Conservation (phyloP, 2,888 invertebrate species). For the Gasteruption jaculator region DNA sequence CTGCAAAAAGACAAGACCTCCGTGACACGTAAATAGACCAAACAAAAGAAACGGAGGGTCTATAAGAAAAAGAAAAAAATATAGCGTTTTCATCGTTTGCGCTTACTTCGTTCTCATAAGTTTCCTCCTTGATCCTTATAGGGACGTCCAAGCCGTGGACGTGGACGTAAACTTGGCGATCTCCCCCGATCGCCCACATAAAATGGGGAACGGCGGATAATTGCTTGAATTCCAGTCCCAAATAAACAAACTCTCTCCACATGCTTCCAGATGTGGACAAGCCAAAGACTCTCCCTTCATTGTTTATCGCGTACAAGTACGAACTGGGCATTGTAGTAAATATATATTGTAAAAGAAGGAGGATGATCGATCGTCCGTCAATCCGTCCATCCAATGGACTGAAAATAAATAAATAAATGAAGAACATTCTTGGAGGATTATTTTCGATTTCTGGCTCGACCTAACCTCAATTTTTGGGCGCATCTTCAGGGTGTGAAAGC, state of each 20-base stretch:
- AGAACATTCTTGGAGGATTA: too few relatives aligned
- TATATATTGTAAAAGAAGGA: too few relatives aligned
- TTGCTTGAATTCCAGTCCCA: slow-evolving; percentile 85
- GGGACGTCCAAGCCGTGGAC: slow-evolving; percentile 87
- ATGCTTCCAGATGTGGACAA: slow-evolving; percentile 75
- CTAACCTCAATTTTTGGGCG: too few relatives aligned
- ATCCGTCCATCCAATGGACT: too few relatives aligned
- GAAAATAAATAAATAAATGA: too few relatives aligned
- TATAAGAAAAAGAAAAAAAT: too few relatives aligned
- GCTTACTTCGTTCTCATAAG: slow-evolving; percentile 82
- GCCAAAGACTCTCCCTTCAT: slow-evolving; percentile 83
- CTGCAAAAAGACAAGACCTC: slow-evolving; percentile 49
- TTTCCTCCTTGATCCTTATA: slow-evolving; percentile 83
- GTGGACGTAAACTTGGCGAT: slow-evolving; percentile 88
- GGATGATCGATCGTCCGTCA: too few relatives aligned
- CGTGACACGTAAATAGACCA: neutral
- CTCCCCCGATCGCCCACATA: slow-evolving; percentile 90
- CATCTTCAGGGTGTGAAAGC: too few relatives aligned
- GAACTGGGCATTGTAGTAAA: slow-evolving; percentile 74
- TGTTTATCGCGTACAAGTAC: slow-evolving; percentile 78
- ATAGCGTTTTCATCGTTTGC: neutral
- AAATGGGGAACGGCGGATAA: slow-evolving; percentile 80
- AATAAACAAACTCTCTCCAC: slow-evolving; percentile 83
- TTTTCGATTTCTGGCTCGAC: too few relatives aligned
- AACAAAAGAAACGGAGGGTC: neutral